A percentile compares a stretch with the other conserved stretches of the same genome.
Conservation (phyloP, 1,140 invertebrate genomes). For the Adelges cooleyi region DNA sequence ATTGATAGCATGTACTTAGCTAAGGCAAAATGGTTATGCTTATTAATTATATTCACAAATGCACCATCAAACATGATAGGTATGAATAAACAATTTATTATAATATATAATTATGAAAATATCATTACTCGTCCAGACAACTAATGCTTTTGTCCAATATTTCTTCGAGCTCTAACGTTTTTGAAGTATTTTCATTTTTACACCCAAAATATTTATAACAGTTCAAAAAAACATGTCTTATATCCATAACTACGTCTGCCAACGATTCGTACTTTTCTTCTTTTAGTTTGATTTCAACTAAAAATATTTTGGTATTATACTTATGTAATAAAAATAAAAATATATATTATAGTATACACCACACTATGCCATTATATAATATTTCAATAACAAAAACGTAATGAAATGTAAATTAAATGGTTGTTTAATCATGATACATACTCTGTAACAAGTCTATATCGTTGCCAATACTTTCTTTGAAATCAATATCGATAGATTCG, state of each 20-base stretch:
- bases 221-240: constrained; percentile 44
- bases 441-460: constrained; percentile 11
- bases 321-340: not conserved
- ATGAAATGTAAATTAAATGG: not conserved
- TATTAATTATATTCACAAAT: too few relatives aligned
- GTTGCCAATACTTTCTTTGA: not conserved
- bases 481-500: constrained; percentile 3
- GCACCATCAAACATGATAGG: too few relatives aligned
- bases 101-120: too few relatives aligned
- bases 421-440: not conserved
- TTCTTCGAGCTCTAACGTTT: constrained; percentile 41
- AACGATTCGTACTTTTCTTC: constrained; percentile 39
- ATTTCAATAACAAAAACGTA: not conserved
- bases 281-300: constrained; percentile 42
- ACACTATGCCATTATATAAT: too few relatives aligned
- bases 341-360: too few relatives aligned
- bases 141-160: constrained; percentile 43
- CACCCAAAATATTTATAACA: constrained; percentile 45
- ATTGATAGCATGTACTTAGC: too few relatives aligned
- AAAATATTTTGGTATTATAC: too few relatives aligned
- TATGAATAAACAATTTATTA: too few relatives aligned
- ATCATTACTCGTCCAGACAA: constrained; percentile 39
- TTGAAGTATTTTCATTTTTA: constrained; percentile 40
- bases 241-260: constrained; percentile 42
- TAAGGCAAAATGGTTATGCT: too few relatives aligned